These are phyloP conservation scores for Drosophila melanogaster DNA, from an alignment of 1,140 invertebrate species.

Conservation along the genomic window DNA sequence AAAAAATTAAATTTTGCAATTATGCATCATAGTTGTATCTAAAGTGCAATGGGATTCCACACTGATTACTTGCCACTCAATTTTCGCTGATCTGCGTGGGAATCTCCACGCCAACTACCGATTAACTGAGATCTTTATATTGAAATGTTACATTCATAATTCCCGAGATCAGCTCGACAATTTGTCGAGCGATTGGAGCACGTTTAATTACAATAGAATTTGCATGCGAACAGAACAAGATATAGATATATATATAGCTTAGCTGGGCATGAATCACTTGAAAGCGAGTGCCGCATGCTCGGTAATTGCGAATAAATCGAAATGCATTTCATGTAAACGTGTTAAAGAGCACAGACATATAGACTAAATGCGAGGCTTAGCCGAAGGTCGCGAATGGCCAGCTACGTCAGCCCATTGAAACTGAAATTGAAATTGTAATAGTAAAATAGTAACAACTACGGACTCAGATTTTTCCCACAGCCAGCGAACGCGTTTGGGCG, in stretches of 20 bases:
- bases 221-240: slow-evolving; percentile 47
- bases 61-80: slow-evolving; percentile 11
- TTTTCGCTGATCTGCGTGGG: slow-evolving; percentile 48
- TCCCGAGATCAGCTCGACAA: slow-evolving; percentile 52
- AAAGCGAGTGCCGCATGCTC: slow-evolving; percentile 22
- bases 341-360: slow-evolving; percentile 54
- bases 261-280: slow-evolving; percentile 59
- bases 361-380: slow-evolving; percentile 54
- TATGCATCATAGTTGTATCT: not conserved
- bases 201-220: slow-evolving; percentile 66
- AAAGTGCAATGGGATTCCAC: not conserved
- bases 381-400: slow-evolving; percentile 43
- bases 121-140: slow-evolving; percentile 40
- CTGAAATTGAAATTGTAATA: slow-evolving; percentile 37
- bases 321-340: slow-evolving; percentile 62
- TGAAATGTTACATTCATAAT: slow-evolving; percentile 66
- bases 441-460: slow-evolving; percentile 12
- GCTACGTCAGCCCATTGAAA: slow-evolving; percentile 50
- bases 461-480: slow-evolving; percentile 52
- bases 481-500: slow-evolving; percentile 41
- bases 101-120: slow-evolving; percentile 29
- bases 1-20: too few relatives aligned
- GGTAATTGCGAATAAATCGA: slow-evolving; percentile 60
- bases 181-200: slow-evolving; percentile 60
- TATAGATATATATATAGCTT: not conserved